A percentile compares a stretch with the other conserved stretches of the same genome.
Evolutionary conservation across 2,113 vertebrate species (phyloP).

Genomic region (Xenus cinereus): DNA sequence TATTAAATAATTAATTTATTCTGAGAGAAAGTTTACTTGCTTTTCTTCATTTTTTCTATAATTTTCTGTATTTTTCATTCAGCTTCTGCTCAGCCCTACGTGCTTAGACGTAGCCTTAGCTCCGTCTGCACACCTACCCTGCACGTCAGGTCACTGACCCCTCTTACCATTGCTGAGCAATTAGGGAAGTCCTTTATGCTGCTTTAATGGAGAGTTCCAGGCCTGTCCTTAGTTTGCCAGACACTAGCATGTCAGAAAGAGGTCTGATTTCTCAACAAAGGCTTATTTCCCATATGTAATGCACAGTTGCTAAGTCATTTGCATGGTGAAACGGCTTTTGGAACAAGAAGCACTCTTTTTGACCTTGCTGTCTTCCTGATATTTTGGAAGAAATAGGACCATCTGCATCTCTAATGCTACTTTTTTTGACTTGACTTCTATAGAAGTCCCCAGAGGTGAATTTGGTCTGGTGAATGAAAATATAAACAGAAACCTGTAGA

Average conservation of each 20-base stretch:
- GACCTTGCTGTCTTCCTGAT: background rate
- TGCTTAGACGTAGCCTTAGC: background rate
- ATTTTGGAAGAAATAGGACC: background rate
- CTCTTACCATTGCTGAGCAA: background rate
- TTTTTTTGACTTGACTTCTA: background rate
- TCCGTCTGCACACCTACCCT: background rate
- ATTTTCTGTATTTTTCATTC: background rate
- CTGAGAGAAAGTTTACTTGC: background rate
- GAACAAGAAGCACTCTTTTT: background rate
- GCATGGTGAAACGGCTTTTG: background rate
- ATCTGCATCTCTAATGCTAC: background rate
- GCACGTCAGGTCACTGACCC: background rate
- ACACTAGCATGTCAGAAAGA: background rate
- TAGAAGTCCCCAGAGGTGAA: background rate
- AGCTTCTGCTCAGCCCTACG: background rate
- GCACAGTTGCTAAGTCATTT: background rate
- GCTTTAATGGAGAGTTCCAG: background rate
- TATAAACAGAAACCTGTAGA: background rate
- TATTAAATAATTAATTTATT: background rate
- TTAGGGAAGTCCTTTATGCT: background rate
- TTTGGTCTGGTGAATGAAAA: background rate
- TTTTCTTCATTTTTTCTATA: background rate
- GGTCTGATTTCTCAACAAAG: background rate
- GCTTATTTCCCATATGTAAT: background rate
- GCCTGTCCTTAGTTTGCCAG: background rate